Base-by-base conservation (phyloP, 1,140 invertebrate genomes). In the Gryon sp. region DNA sequence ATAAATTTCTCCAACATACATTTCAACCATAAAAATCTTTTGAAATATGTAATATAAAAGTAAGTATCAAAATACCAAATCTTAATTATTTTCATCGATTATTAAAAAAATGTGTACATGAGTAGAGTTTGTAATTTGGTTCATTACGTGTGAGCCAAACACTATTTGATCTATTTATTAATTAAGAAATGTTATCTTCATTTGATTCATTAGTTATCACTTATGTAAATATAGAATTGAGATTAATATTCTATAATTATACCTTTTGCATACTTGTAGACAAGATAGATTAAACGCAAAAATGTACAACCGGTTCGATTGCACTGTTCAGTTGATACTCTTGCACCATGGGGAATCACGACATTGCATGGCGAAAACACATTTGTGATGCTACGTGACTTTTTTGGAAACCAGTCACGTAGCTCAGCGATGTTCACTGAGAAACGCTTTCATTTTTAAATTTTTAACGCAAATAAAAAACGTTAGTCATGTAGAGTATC, bases 331-430 rank as follows among this genome's bases (percentile, higher is more conserved):
- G 59, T 59, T 50, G 48, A 63, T 76, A 68, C 65, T 59, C 63
- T 65, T 59, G 43, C 65, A 65, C 65, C 65, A 69, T 65, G 59
- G 59, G 50, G 65, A 69, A 76, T 76, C 73, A 70, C 73, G 52
- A 59, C 73, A 57, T 69, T 14, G 73, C 59, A 69, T 76, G 57
- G 57, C 36, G 52, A 63, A 76, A 76, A 76, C 65, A 48, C 59
- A 65, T 74, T 68, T 59, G 57, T 50, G 75, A 62, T 57, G 73
- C 50, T 72, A 76, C 72, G 66, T 68, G 62, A 69, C 73, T 65
- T 76, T 76, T 76, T 63, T 55, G 36, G 68, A 76, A 65, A 20
- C 73, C 16, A 65, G 73, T 76, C 73, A 76, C 73, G 73, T 70
- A 76, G 18, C 36, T 11, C 15, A 18, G 24, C 55, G 48, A 76